Evolutionary conservation across 2,888 invertebrate species (phyloP).

Genomic region (Lithophane ornitopus): DNA sequence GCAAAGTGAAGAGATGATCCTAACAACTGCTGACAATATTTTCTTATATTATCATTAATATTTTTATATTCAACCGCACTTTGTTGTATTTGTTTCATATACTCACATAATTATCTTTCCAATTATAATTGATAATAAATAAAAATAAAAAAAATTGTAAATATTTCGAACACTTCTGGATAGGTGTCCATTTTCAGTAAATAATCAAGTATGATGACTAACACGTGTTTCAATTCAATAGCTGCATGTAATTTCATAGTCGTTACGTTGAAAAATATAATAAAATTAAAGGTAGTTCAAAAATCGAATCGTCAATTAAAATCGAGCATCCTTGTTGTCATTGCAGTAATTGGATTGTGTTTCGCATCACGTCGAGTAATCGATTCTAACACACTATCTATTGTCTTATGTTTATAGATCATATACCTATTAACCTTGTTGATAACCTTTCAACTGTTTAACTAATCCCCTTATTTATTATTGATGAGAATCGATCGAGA

Average conservation of each 20-base stretch:
- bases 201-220: constrained; percentile 3
- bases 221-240: neutral
- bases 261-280: neutral
- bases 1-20: neutral
- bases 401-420: neutral
- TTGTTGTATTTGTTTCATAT: neutral
- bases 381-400: neutral
- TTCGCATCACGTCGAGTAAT: constrained; percentile 73
- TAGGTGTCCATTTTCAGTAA: constrained; percentile 2
- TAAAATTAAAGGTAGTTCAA: neutral
- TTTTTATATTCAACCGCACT: neutral
- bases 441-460: neutral
- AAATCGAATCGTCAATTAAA: constrained; percentile 41
- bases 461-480: neutral
- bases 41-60: neutral
- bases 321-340: constrained; percentile 55
- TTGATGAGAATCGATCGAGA: neutral
- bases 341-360: constrained; percentile 73
- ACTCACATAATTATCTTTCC: too few relatives aligned
- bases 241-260: neutral
- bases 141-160: too few relatives aligned
- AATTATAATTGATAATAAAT: neutral
- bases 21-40: neutral
- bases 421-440: neutral
- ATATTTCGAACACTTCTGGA: neutral